Evolutionary conservation across 2,888 invertebrate species (phyloP), one percentile per base, ranked within the genome.

Genomic region (Cerceris ruficornis): DNA sequence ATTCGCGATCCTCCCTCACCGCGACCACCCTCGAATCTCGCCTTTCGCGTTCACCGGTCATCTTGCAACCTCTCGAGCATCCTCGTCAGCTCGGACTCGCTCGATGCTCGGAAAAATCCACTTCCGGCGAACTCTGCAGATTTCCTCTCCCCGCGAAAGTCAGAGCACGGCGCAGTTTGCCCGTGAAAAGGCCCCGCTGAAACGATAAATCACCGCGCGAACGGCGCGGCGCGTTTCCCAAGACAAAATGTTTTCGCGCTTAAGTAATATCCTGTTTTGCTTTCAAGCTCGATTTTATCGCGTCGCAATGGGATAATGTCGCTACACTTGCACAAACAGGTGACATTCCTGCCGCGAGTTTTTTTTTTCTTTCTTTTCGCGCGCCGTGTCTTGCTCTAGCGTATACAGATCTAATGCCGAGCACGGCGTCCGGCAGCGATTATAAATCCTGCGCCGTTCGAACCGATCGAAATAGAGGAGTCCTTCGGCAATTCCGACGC

Each of bases 191-290:
- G 55, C 13, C 28, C 41, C 39, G n/a, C 17, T 52, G 68, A 59
- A 49, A 54, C 46, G 43, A 62, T 72, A 78, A 82, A 78, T 82
- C 78, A 72, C 42, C 17, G 41, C 17, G 41, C 57, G 69, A 46
- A 42, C 64, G 69, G 46, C 69, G 61, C 42, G 68, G 72, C 67
- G 58, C 28, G 69, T 83, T 84, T 84, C 82, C 69, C 84, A 81
- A 76, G 84, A 76, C 75, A 69, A 84, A 83, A 84, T 84, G 67
- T 82, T 81, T 73, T 79, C 82, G 55, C 84, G 70, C 73, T 69
- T 61, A 70, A 75, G 79, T 84, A 84, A 83, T 83, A 83, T 83
- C 84, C 83, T 82, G 83, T 83, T 83, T 83, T 76, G 76, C 84
- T 75, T 77, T 77, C 71, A 68, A 81, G 77, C 81, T 74, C 70